phyloP scores from a whole-genome alignment of 2,113 vertebrate species.

The Copsychus sechellarum region DNA sequence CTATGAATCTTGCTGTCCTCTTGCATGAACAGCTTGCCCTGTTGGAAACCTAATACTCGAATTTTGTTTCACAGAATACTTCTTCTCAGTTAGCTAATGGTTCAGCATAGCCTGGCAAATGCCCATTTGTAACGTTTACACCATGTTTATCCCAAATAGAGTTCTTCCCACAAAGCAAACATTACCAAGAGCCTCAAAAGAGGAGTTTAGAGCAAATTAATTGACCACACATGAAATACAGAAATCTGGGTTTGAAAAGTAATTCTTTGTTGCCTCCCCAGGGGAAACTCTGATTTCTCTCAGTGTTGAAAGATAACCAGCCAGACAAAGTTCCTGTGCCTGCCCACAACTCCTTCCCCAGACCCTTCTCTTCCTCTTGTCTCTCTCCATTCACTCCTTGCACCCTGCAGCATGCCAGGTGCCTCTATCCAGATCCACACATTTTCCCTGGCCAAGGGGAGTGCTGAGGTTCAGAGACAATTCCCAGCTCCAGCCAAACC shows the following conservation, averaged over 20 bases:
- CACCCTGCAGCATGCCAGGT: neutral
- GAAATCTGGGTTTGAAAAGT: neutral
- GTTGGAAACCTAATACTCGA: neutral
- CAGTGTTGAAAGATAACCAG: neutral
- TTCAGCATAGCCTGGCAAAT: neutral
- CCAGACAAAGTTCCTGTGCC: neutral
- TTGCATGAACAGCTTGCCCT: neutral
- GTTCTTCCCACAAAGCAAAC: neutral
- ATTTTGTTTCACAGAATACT: neutral
- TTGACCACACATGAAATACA: neutral
- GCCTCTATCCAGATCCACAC: rapidly evolving
- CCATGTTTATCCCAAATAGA: neutral
- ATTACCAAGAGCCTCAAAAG: neutral
- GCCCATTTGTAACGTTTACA: neutral
- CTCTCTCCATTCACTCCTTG: neutral
- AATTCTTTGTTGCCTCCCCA: neutral
- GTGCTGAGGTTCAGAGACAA: neutral
- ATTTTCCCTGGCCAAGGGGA: rapidly evolving
- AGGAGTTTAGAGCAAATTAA: neutral
- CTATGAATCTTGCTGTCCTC: neutral
- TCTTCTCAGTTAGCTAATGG: neutral
- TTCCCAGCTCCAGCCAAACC: neutral
- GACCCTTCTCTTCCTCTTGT: neutral
- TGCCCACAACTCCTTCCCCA: neutral
- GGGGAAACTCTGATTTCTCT: neutral